A percentile compares a stretch with the other conserved stretches of the same genome.
phyloP scores from a whole-genome alignment of 2,113 vertebrate genomes.

The Tupaia tana region DNA sequence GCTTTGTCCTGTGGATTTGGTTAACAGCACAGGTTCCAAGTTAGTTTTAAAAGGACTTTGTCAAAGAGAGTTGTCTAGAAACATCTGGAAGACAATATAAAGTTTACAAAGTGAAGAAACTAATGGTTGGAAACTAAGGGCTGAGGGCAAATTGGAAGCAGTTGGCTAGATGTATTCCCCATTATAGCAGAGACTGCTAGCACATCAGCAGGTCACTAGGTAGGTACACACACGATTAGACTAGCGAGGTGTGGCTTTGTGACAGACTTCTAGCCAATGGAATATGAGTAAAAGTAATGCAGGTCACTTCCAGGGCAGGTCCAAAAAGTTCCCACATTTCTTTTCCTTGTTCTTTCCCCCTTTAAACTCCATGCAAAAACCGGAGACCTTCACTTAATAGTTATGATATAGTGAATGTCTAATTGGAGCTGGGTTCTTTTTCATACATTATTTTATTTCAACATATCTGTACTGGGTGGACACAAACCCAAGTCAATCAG shows the following conservation, averaged over 20 bases:
- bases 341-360: neutral
- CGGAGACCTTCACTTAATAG: neutral
- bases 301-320: neutral
- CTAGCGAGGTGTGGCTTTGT: neutral
- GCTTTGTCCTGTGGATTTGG: neutral
- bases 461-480: neutral
- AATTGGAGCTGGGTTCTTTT: neutral
- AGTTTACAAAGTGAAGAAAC: neutral
- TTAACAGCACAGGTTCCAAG: neutral
- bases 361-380: neutral
- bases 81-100: neutral
- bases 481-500: neutral
- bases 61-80: neutral
- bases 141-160: neutral
- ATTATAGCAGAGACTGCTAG: neutral
- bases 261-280: neutral
- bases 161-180: neutral
- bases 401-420: neutral
- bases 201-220: neutral
- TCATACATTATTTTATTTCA: slow-evolving; percentile 2
- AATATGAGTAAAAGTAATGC: neutral
- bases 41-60: neutral
- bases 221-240: neutral
- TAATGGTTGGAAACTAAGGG: neutral
- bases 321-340: neutral